Conservation (phyloP, 2,113 vertebrate species). For the Azemiops feae region DNA sequence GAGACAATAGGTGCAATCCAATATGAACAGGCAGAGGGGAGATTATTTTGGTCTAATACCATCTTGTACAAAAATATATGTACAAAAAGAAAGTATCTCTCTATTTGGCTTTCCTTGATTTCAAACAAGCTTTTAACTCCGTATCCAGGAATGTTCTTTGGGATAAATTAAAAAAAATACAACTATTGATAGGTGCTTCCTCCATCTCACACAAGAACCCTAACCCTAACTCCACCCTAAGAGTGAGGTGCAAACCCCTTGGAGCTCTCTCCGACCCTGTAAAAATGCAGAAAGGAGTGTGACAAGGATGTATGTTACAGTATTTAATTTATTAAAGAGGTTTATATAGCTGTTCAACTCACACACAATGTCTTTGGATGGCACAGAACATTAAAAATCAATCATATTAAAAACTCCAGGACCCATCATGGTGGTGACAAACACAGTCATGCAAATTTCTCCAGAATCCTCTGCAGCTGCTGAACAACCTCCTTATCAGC, state of each 20-base stretch:
- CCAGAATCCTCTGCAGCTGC: neutral
- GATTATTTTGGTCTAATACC: neutral
- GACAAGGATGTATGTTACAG: neutral
- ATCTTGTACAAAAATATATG: neutral
- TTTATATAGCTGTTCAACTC: neutral
- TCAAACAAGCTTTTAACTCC: neutral
- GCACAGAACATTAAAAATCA: neutral
- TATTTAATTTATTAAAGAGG: neutral
- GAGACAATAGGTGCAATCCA: neutral
- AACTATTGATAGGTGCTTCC: neutral
- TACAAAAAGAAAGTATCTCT: neutral
- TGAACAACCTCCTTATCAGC: neutral
- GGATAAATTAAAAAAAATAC: neutral
- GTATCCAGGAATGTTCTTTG: neutral
- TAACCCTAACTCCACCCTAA: neutral
- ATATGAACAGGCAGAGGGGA: neutral
- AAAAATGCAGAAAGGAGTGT: neutral
- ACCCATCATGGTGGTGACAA: neutral
- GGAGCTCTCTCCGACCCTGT: neutral
- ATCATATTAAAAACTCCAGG: neutral
- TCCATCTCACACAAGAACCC: neutral
- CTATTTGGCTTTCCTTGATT: neutral
- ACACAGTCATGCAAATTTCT: neutral
- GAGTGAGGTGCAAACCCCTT: neutral
- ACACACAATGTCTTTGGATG: neutral